A percentile compares a stretch with the other conserved stretches of the same genome.
Evolutionary conservation across 2,888 invertebrate species (phyloP).

Genomic region (Melikaiella ostensackeni): DNA sequence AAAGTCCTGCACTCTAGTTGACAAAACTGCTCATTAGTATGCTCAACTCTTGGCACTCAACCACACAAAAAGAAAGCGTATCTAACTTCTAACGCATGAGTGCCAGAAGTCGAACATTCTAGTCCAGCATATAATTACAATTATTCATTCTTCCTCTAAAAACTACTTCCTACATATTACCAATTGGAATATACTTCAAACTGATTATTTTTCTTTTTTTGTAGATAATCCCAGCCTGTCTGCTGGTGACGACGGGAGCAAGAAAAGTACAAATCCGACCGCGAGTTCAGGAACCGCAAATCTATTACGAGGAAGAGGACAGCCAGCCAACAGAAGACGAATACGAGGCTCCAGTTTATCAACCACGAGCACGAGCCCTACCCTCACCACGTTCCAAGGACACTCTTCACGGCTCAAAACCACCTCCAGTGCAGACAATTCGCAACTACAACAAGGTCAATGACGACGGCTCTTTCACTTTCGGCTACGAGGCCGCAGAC

Average conservation of each 20-base stretch:
- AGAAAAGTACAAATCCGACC: conserved; percentile 79
- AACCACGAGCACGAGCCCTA: conserved; percentile 73
- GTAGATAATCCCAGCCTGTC: conserved; percentile 71
- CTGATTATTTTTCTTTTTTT: conserved; percentile 1
- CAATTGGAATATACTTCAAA: not conserved
- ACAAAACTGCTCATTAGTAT: not conserved
- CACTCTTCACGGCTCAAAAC: conserved; percentile 79
- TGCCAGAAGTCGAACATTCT: not conserved
- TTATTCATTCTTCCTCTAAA: not conserved
- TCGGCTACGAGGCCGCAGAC: conserved; percentile 91
- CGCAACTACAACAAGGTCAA: conserved; percentile 90
- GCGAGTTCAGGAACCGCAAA: conserved; percentile 74
- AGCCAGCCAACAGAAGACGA: conserved; percentile 68
- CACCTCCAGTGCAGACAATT: conserved; percentile 89
- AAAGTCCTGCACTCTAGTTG: not conserved
- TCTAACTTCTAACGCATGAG: not conserved
- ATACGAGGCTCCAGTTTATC: conserved; percentile 65
- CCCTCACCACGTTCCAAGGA: conserved; percentile 79
- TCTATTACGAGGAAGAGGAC: conserved; percentile 77
- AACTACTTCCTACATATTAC: not conserved
- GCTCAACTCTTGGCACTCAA: not conserved
- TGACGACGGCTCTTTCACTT: conserved; percentile 91
- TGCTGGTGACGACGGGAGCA: conserved; percentile 72
- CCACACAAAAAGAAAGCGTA: conserved; percentile 15
- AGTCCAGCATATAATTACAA: not conserved